Conservation (phyloP, 2,113 vertebrate species). For the Mustela lutreola region DNA sequence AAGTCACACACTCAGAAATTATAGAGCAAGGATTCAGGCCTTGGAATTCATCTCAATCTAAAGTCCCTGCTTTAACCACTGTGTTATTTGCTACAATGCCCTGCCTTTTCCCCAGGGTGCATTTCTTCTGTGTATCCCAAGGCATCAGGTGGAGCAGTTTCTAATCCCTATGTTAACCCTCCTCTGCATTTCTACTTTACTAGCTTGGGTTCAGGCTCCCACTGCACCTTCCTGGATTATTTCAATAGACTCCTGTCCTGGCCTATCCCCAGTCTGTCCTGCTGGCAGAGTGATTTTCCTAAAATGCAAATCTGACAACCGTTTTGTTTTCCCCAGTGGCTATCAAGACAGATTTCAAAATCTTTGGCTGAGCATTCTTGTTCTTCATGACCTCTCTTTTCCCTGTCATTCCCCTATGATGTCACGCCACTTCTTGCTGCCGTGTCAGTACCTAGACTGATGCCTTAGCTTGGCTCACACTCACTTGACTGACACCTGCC, state of each 20-base stretch:
- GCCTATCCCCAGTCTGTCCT: background rate
- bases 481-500: background rate
- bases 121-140: background rate
- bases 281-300: background rate
- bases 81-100: background rate
- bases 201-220: background rate
- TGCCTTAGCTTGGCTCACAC: background rate
- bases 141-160: background rate
- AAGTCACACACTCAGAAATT: background rate
- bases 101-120: background rate
- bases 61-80: background rate
- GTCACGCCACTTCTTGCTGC: background rate
- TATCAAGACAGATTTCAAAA: background rate
- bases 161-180: background rate
- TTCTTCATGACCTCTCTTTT: background rate
- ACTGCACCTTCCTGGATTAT: background rate
- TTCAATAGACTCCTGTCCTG: background rate
- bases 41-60: background rate
- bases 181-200: background rate
- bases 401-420: background rate
- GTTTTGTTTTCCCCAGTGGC: slow-evolving; percentile 13
- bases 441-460: too few relatives aligned
- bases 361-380: background rate
- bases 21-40: background rate
- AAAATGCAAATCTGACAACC: slow-evolving; percentile 7